Base-by-base conservation (phyloP, 2,113 vertebrate genomes). In the Gasterosteus nipponicus region DNA sequence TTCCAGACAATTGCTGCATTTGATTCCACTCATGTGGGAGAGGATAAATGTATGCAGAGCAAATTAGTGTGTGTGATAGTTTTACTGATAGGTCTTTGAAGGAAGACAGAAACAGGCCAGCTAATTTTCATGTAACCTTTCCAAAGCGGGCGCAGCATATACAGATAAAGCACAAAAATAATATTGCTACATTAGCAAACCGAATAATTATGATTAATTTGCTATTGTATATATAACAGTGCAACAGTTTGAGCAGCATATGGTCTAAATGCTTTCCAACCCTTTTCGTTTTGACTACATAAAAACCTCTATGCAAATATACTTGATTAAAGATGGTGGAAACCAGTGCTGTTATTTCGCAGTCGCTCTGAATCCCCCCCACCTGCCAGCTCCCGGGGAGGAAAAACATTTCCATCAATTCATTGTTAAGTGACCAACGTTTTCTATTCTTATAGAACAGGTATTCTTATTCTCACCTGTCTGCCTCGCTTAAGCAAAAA, bases 11-110 rank as follows among this genome's bases (percentile, higher is more conserved):
- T 39, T 82, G 69, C 38, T 73, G 65, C 29, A 86, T 81, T 78
- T 82, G 82, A 74, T 83, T 83, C 62, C 56, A 69, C 38, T 81
- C 69, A 77, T 59, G 59, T 75, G 72, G 72, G 75, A 84, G 65
- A 81, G 31, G 70, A 63, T 67, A 73, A 84, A 85, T 67, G 73
- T 73, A 85, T 29, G 62, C 74, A 60, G 29, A 73, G 68, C 60
- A 71, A 65, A 81, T 84, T 64, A 77, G 68, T 8, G 39, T 67
- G 57, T 44, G 19, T 78, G 78, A 85, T 69, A 61, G 57, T 82
- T 84, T 71, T 81, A 74, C 60, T 73, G 51, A 80, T 64, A 41
- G 47, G 46, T 53, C 56, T 65, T 77, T 80, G 41, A 77, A 47
- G 58, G 33, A 59, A 59, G 59, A 83, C 57, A 64, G 39, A 71